Conservation (phyloP, 2,113 vertebrate genomes). For the Regulus satrapa region DNA sequence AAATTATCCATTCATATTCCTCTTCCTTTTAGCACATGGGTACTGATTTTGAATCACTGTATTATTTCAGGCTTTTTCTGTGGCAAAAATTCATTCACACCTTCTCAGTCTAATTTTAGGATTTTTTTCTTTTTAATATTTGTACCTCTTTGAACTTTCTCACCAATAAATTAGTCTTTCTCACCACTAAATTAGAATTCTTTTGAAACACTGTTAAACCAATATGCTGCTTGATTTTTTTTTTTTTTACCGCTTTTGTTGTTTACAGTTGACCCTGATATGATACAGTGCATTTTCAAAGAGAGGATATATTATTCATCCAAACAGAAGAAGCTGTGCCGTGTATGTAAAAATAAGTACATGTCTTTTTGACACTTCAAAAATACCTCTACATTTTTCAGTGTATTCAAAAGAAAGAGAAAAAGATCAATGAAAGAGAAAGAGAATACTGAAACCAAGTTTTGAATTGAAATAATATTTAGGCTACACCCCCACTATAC, state of each 20-base stretch:
- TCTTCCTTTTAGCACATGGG: neutral
- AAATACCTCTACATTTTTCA: neutral
- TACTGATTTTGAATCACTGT: neutral
- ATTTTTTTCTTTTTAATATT: neutral
- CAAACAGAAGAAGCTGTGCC: neutral
- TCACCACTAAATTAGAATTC: neutral
- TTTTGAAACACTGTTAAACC: neutral
- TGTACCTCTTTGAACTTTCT: neutral
- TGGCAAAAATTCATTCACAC: neutral
- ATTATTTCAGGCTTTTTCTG: neutral
- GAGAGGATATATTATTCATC: neutral
- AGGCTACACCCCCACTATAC: rapidly evolving
- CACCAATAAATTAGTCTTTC: neutral
- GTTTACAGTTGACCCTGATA: neutral
- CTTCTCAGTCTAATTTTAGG: neutral
- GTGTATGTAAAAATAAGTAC: neutral
- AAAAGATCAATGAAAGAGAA: neutral
- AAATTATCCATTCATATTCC: neutral
- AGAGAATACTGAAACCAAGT: neutral
- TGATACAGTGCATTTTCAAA: neutral
- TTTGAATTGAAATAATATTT: neutral
- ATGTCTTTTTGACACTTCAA: neutral
- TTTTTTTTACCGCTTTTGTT: neutral
- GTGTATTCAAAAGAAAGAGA: neutral
- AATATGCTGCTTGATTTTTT: neutral